A percentile compares a stretch with the other conserved stretches of the same genome.
Evolutionary conservation across 2,888 invertebrate genomes (phyloP).

Genomic region (Brachyptera putata): DNA sequence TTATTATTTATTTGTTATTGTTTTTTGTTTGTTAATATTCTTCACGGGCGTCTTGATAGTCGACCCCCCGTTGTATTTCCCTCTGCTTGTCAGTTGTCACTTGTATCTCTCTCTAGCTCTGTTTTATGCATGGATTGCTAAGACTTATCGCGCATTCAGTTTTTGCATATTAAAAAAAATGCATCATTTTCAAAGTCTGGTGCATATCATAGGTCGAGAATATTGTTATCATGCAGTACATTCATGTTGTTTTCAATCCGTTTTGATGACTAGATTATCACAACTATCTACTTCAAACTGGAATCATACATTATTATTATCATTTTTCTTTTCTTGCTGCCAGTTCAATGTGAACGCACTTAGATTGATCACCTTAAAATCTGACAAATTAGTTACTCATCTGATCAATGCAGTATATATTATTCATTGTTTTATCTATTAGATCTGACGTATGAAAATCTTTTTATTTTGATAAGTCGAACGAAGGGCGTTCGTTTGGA

Average conservation of each 20-base stretch:
- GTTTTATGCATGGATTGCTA: too few relatives aligned
- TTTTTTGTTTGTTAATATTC: slow-evolving; percentile 22
- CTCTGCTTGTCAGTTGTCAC: not conserved
- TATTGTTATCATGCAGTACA: too few relatives aligned
- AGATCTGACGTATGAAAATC: not conserved
- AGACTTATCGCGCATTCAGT: too few relatives aligned
- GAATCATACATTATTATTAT: too few relatives aligned
- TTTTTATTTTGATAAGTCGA: slow-evolving; percentile 5
- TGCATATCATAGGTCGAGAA: too few relatives aligned
- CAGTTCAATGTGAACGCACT: too few relatives aligned
- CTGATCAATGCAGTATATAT: slow-evolving; percentile 7
- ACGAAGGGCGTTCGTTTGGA: slow-evolving; percentile 13
- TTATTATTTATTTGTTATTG: slow-evolving; percentile 14
- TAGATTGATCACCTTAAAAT: slow-evolving; percentile 5
- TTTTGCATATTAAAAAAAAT: too few relatives aligned
- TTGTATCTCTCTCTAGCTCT: not conserved
- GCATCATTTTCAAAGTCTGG: too few relatives aligned
- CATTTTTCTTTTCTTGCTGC: too few relatives aligned
- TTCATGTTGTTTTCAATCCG: too few relatives aligned
- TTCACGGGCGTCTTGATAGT: not conserved
- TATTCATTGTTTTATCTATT: not conserved
- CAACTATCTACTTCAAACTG: too few relatives aligned
- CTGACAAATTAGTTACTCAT: slow-evolving; percentile 13
- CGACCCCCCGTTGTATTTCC: slow-evolving; percentile 6
- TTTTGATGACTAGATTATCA: too few relatives aligned